Conservation (phyloP, 2,113 vertebrate genomes). For the Emberiza fucata region DNA sequence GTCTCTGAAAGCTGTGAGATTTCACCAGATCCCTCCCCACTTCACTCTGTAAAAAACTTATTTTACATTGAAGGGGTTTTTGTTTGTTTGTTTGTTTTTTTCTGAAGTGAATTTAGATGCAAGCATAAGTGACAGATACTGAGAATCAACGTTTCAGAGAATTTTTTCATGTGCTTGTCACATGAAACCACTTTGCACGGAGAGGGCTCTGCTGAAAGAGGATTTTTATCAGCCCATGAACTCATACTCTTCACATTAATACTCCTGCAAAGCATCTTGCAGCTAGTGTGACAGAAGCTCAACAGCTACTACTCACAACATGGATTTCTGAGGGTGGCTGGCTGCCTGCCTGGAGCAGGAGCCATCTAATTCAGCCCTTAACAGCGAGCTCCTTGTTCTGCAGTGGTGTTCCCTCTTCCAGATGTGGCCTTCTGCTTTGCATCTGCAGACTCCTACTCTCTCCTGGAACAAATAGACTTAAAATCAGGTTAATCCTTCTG, state of each 20-base stretch:
- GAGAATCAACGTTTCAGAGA: not conserved
- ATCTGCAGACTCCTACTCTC: not conserved
- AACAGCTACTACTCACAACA: not conserved
- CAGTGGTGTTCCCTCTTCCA: not conserved
- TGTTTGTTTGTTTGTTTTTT: not conserved
- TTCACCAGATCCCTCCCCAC: not conserved
- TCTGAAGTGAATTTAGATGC: not conserved
- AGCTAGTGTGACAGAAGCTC: not conserved
- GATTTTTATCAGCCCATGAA: not conserved
- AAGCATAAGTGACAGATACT: not conserved
- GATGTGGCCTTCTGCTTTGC: not conserved
- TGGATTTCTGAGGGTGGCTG: not conserved
- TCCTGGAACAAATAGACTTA: not conserved
- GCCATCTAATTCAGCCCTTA: not conserved
- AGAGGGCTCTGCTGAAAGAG: not conserved
- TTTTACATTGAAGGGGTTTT: not conserved
- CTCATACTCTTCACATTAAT: not conserved
- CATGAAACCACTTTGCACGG: not conserved
- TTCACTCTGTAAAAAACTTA: not conserved
- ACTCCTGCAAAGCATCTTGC: not conserved
- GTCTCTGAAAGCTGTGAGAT: not conserved
- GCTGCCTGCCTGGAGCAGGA: not conserved
- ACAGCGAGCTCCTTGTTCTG: not conserved
- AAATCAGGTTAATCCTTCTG: not conserved
- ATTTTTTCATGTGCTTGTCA: rapidly evolving